Base-by-base conservation (phyloP, 2,113 vertebrate species). In the Elephas maximus region DNA sequence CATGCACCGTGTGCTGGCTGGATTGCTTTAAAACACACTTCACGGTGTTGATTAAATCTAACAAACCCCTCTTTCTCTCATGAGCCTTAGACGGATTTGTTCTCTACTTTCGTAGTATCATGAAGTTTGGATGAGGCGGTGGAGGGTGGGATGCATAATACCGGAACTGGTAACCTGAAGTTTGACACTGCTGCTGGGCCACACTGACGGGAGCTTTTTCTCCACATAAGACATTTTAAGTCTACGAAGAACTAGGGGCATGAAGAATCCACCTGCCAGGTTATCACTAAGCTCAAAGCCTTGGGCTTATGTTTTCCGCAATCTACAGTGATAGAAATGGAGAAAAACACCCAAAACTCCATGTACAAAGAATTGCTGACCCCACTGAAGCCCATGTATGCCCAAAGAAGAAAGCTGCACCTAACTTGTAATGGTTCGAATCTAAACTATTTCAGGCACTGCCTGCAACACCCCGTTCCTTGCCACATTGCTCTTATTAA, bases 1-100 rank as follows among this genome's bases (percentile, higher is more conserved):
- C 79, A 48, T 89, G 94, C 95, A 96, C 97, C 90, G 84, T 90
- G 3, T 23, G 69, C 83, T 97, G 98, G 96, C 97, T 98, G 96
- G 95, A 92, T 0, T 96, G 96, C 30, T 71, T 93, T 60, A 96
- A 95, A 98, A 95, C 60, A 69, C 96, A 94, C 80, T 92, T 95
- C 96, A 95, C 95, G 37, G 53, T 76, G 90, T 78, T 45, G 18
- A 10, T 92, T 11, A 67, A 0, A 65, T 26, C 69, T 80, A n/a
- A 44, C 44, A 0, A 76, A 95, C 10, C 97, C 90, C 83, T 97
- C 94, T 86, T 82, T 85, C 67, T 10, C 95, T 93, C 88, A 60
- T 4, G 0, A 89, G 0, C 4, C 65, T 94, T 80, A 33, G 2
- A 33, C 4, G 88, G 51, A 82, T 45, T 37, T 83, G 62, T 44